phyloP scores from a whole-genome alignment of 1,140 invertebrate genomes.

The Euwallacea similis region DNA sequence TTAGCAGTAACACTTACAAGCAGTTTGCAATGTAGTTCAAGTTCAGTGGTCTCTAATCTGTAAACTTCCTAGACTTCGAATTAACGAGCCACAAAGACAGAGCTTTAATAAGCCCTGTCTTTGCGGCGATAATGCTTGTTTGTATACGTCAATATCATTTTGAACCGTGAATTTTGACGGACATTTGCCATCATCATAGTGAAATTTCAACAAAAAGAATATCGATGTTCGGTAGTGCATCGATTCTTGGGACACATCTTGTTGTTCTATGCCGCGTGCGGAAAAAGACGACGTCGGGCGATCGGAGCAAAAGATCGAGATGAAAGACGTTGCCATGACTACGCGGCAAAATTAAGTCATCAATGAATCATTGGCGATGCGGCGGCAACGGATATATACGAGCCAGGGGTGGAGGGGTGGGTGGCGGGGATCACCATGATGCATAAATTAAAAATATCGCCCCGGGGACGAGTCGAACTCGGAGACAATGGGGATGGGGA shows the following conservation, averaged over 20 bases:
- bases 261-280: conserved; percentile 24
- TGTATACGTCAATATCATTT: no score
- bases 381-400: conserved; percentile 42
- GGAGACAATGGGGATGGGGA: conserved; percentile 35
- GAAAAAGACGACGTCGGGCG: conserved; percentile 44
- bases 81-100: no score
- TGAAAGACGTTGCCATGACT: conserved; percentile 45
- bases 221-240: conserved; percentile 12
- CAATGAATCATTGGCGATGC: conserved; percentile 53
- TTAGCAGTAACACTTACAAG: no score
- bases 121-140: no score
- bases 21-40: no score
- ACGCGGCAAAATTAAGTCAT: conserved; percentile 52
- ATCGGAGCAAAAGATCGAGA: conserved; percentile 41
- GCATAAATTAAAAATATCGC: conserved; percentile 51
- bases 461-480: conserved; percentile 23
- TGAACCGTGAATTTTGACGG: no score
- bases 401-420: conserved; percentile 18
- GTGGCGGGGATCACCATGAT: conserved; percentile 36
- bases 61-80: no score
- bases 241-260: conserved; percentile 4
- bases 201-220: not conserved
- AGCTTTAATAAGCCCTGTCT: no score
- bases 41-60: no score
- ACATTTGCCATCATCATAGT: no score